Evolutionary conservation across 2,113 vertebrate species (phyloP).

Genomic region (Alouatta palliata): DNA sequence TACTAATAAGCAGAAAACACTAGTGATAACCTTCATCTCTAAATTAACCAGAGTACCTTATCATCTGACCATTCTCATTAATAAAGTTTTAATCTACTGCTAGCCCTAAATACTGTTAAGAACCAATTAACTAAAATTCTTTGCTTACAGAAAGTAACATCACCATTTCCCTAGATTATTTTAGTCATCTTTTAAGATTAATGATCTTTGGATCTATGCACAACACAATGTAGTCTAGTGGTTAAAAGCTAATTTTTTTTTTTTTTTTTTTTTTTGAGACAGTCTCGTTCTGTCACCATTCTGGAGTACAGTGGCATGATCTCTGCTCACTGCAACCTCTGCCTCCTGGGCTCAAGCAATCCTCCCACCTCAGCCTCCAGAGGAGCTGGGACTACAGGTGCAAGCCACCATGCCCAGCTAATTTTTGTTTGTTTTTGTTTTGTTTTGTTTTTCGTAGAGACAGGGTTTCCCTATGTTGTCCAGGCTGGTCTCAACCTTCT

Average conservation of each 20-base stretch:
- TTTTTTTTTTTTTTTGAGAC: too few species aligned
- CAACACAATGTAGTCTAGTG: neutral
- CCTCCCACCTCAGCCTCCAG: too few species aligned
- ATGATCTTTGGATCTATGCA: neutral
- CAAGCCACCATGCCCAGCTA: too few species aligned
- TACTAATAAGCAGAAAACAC: conserved; percentile 22
- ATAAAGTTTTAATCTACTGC: neutral
- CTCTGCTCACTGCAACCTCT: too few species aligned
- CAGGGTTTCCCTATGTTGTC: too few species aligned
- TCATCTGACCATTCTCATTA: conserved; percentile 1
- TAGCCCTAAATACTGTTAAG: neutral
- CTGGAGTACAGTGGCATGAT: too few species aligned
- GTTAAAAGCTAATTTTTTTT: conserved; percentile 18
- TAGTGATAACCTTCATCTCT: neutral
- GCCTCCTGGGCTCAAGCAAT: too few species aligned
- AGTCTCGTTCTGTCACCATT: too few species aligned
- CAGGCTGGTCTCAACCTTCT: too few species aligned
- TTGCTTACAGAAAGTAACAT: conserved; percentile 6
- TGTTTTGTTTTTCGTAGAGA: too few species aligned
- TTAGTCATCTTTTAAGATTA: conserved; percentile 41
- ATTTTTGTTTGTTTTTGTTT: too few species aligned
- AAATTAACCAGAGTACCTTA: conserved; percentile 2
- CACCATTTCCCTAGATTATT: neutral
- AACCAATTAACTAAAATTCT: conserved; percentile 46
- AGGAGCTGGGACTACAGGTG: too few species aligned